Evolutionary conservation across 2,113 vertebrate species (phyloP).

Genomic region (Apistogramma diplotaenia): DNA sequence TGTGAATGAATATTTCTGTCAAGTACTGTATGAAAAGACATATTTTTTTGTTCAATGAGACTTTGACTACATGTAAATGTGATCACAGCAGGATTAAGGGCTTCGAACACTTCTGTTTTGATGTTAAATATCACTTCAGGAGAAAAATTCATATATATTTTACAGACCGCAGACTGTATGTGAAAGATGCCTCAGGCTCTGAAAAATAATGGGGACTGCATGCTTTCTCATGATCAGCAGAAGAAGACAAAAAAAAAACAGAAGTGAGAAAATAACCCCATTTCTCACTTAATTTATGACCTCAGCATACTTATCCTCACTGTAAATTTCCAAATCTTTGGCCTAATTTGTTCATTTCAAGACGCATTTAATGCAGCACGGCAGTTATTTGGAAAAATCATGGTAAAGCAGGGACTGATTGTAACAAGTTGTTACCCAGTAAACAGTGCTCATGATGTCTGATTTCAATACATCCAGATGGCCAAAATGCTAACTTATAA

Average conservation of each 20-base stretch:
- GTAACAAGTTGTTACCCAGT: neutral
- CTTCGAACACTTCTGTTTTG: neutral
- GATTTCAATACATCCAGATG: neutral
- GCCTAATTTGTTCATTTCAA: neutral
- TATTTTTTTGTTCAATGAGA: constrained; percentile 13
- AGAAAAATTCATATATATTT: neutral
- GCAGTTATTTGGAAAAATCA: neutral
- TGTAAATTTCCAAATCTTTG: neutral
- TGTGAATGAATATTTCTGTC: constrained; percentile 7
- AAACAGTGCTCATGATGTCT: rapidly evolving
- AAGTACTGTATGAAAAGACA: constrained; percentile 2
- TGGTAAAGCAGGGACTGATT: neutral
- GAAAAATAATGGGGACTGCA: neutral
- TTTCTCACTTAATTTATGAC: neutral
- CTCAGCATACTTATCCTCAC: neutral
- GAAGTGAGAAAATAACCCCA: neutral
- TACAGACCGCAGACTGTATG: neutral
- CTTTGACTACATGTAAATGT: constrained; percentile 26
- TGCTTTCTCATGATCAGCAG: neutral
- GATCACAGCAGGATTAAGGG: constrained; percentile 2
- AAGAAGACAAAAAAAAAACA: neutral
- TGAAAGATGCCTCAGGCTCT: neutral
- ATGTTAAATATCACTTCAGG: neutral
- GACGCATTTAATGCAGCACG: neutral
- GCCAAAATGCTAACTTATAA: neutral